Percentiles rank a stretch among this genome's conserved stretches.
Evolutionary conservation across 2,797 vertebrate genomes (phyloP).

Genomic region (Xerus rutilus): DNA sequence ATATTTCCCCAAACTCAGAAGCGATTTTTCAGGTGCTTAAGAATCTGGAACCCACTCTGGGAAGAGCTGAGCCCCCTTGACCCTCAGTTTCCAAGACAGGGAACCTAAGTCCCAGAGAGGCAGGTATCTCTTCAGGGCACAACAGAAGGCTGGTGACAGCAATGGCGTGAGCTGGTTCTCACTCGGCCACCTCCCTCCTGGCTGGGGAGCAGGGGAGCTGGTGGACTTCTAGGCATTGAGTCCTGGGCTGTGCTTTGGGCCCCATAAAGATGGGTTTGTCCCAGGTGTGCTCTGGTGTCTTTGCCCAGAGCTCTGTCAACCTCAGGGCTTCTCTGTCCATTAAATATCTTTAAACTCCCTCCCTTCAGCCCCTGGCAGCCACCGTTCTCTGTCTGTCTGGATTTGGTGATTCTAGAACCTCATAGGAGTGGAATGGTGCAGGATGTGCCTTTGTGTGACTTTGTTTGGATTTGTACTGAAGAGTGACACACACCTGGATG

Average conservation of each 20-base stretch:
- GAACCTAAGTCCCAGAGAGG: neutral
- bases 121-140: neutral
- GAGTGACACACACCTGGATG: accelerated
- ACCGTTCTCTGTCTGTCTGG: no score
- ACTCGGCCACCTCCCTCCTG: neutral
- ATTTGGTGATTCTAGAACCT: neutral
- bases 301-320: no score
- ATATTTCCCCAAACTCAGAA: neutral
- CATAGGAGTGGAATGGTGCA: no score
- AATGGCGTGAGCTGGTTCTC: neutral
- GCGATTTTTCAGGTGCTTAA: neutral
- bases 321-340: neutral
- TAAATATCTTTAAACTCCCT: accelerated
- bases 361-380: neutral
- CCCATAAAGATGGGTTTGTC: no score
- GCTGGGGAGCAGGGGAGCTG: neutral
- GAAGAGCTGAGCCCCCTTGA: neutral
- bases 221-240: neutral
- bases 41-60: neutral
- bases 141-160: neutral
- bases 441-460: neutral
- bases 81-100: accelerated
- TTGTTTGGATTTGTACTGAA: neutral
- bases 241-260: neutral
- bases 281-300: no score